phyloP scores from a whole-genome alignment of 1,140 invertebrate genomes.

The Drosophila malerkotliana region DNA sequence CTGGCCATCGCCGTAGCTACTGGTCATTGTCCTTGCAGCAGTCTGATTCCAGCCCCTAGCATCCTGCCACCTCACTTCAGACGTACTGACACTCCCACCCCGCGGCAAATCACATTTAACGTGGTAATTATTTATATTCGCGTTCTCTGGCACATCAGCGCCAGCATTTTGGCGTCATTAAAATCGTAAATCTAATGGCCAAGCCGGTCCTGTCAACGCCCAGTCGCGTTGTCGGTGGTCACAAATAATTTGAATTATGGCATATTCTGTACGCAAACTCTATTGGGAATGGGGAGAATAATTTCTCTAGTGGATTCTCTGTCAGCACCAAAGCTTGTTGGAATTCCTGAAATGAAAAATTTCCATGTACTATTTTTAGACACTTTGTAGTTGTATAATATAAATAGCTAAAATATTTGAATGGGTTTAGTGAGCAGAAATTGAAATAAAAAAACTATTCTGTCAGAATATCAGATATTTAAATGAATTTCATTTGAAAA shows the following conservation, averaged over 20 bases:
- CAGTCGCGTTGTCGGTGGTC: constrained; percentile 34
- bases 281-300: background rate
- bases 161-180: constrained; percentile 51
- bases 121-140: constrained; percentile 74
- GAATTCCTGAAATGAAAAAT: background rate
- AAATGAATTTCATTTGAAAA: no score
- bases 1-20: constrained; percentile 22
- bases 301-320: constrained; percentile 21
- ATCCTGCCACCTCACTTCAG: constrained; percentile 12
- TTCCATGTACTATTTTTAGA: background rate
- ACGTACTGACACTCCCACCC: constrained; percentile 1
- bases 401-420: background rate
- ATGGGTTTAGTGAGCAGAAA: background rate
- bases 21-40: constrained; percentile 45
- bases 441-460: background rate
- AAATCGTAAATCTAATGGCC: constrained; percentile 77
- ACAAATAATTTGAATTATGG: constrained; percentile 51
- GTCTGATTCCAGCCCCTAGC: constrained; percentile 27
- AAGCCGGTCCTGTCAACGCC: constrained; percentile 47
- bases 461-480: no score
- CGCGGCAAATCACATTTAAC: constrained; percentile 73
- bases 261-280: constrained; percentile 12
- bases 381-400: background rate
- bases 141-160: constrained; percentile 39
- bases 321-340: constrained; percentile 6